Base-by-base conservation (phyloP, 2,113 vertebrate species). In the Centropus bengalensis region DNA sequence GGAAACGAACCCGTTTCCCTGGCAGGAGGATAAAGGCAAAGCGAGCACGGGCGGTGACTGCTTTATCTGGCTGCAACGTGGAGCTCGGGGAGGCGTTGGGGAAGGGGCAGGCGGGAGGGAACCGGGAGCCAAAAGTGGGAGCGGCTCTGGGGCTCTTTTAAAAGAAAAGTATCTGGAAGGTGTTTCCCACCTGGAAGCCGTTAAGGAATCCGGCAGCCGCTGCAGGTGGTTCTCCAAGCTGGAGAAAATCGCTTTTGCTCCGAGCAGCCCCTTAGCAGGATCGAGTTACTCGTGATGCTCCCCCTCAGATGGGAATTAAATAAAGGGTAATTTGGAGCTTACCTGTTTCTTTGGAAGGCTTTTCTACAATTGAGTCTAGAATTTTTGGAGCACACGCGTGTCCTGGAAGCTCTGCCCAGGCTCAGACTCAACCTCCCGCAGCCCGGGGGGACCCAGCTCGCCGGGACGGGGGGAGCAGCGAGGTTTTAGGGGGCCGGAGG, bases 351-450 rank as follows among this genome's bases (percentile, higher is more conserved):
- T 60, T 33, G 21, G 16, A 69, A 28, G 2, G 7, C 1, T 13
- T 60, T 73, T 30, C 44, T 59, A 67, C 13, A 4, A 21, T 13
- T 81, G 15, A 22, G 12, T 49, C 22, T 38, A 8, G 8, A 6
- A 6, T 40, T 17, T 36, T 33, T 14, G 18, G 10, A 21, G 24
- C 11, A 21, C 4, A 2, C 1, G 14, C 14, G 0, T 12, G n/a
- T 30, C 36, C 30, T 7, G 75, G 90, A 10, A 36, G 55, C 75
- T 58, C 49, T 66, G 80, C 40, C 56, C n/a, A 30, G 56, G 36
- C 36, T 36, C 36, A 36, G 36, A 36, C 36, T 9, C 36, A 36
- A 14, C 42, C 26, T 13, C 12, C 38, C 15, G 52, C 71, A 0
- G 45, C 2, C 2, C 4, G 33, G 44, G 28, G 32, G 70, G 75